These are phyloP conservation scores for Dascillus cervinus DNA, from an alignment of 2,888 invertebrate genomes.

Conservation along the genomic window DNA sequence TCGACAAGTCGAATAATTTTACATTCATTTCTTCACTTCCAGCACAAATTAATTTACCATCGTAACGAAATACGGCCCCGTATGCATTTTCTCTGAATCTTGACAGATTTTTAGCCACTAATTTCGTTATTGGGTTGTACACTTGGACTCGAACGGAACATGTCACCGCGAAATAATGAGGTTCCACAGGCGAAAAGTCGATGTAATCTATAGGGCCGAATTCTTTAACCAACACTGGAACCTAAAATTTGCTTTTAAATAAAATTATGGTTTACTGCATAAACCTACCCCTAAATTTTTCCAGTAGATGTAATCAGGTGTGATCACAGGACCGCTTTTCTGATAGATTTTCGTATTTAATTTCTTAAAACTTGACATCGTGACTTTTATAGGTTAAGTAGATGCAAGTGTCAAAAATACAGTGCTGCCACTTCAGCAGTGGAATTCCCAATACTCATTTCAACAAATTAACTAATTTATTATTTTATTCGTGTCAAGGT, in stretches of 20 bases:
- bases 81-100: conserved; percentile 77
- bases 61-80: conserved; percentile 75
- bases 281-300: conserved; percentile 71
- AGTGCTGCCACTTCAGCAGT: no score
- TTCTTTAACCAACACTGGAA: conserved; percentile 83
- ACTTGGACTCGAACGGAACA: conserved; percentile 83
- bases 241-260: conserved; percentile 43
- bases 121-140: conserved; percentile 79
- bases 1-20: conserved; percentile 80
- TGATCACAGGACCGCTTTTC: conserved; percentile 58
- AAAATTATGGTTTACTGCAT: neutral
- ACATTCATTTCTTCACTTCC: conserved; percentile 86
- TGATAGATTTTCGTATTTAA: conserved; percentile 62
- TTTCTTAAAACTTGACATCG: conserved; percentile 59
- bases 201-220: conserved; percentile 87
- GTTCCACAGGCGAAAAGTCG: conserved; percentile 82
- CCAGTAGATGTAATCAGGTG: conserved; percentile 81
- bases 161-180: conserved; percentile 87
- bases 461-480: no score
- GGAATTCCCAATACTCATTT: no score
- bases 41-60: conserved; percentile 75
- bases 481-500: no score
- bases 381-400: neutral
- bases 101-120: conserved; percentile 73
- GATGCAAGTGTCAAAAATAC: neutral